Evolutionary conservation across 2,888 invertebrate species (phyloP).

Genomic region (Trichopria drosophilae): DNA sequence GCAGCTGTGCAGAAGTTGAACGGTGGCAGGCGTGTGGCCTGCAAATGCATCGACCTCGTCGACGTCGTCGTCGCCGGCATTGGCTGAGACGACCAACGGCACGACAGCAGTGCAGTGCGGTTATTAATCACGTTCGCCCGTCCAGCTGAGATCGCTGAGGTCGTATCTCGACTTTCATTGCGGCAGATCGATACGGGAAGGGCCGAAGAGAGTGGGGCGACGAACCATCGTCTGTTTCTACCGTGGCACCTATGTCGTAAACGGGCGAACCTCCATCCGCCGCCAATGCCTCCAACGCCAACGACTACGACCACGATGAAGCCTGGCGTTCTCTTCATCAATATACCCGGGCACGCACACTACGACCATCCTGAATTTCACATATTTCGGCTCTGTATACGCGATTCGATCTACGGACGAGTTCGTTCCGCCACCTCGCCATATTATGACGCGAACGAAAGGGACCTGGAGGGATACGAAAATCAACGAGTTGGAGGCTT

Average conservation of each 20-base stretch:
- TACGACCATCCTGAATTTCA: too few species aligned
- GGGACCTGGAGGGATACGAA: conserved; percentile 24
- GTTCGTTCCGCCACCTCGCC: conserved; percentile 20
- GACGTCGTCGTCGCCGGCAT: too few species aligned
- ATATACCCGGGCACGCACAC: too few species aligned
- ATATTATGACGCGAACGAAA: conserved; percentile 26
- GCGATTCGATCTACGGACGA: conserved; percentile 16
- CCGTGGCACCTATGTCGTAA: too few species aligned
- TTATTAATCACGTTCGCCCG: conserved; percentile 29
- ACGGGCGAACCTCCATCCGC: too few species aligned
- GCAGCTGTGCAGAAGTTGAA: too few species aligned
- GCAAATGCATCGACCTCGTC: too few species aligned
- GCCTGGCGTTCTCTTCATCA: too few species aligned
- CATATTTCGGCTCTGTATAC: too few species aligned
- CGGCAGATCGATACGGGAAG: conserved; percentile 47
- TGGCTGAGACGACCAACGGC: conserved; percentile 13
- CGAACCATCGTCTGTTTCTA: not conserved
- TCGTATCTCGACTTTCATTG: conserved; percentile 47
- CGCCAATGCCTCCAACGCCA: too few species aligned
- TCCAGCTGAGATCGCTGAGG: conserved; percentile 43
- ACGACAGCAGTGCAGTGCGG: conserved; percentile 13
- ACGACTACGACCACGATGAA: too few species aligned
- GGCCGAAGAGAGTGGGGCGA: conserved; percentile 27
- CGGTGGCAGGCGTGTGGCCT: conserved; percentile 8
- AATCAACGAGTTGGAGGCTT: conserved; percentile 1